Base-by-base conservation (phyloP, 2,888 invertebrate species). In the Ophioninae sp. region DNA sequence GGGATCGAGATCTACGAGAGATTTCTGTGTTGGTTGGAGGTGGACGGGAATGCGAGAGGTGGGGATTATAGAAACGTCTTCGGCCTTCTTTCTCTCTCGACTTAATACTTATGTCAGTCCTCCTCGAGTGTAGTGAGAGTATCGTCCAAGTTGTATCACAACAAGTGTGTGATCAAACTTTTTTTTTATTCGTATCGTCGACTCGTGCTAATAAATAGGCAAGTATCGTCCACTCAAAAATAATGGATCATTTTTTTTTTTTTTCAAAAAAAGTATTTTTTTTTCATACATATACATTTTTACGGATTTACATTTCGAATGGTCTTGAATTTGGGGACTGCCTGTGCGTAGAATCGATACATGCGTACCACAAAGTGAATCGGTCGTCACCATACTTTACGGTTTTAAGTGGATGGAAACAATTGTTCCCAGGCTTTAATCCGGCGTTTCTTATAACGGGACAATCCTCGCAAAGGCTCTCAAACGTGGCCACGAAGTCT, bases 41-140 rank as follows among this genome's bases (percentile, higher is more conserved):
- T 76, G 67, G 80, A 79, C 78, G 76, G 64, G 80, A 82, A 85
- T 85, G 82, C 76, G 76, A 79, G 82, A 79, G 73, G 86, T 71
- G 80, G 75, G 78, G 78, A 23, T 17, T 39, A 41, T n/a, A 23
- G 41, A 56, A 30, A 72, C 72, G 68, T 61, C 81, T 80, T 58
- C 75, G 82, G 79, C 79, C 67, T 83, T 86, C 77, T 71, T 85
- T 84, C 69, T 80, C 79, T 77, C 65, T 83, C 68, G 79, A 58
- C 69, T 79, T 58, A 22, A 58, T 69, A 67, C 75, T 65, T 22
- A 23, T 65, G 65, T 78, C 69, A 71, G 73, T 79, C 71, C 44
- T 73, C 74, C 20, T 67, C 71, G 63, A 79, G 76, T 82, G 51
- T 72, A 61, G 78, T 56, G 64, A 72, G 63, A 72, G 71, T 79